Conservation (phyloP, 1,140 invertebrate genomes). For the Phthorimaea operculella region DNA sequence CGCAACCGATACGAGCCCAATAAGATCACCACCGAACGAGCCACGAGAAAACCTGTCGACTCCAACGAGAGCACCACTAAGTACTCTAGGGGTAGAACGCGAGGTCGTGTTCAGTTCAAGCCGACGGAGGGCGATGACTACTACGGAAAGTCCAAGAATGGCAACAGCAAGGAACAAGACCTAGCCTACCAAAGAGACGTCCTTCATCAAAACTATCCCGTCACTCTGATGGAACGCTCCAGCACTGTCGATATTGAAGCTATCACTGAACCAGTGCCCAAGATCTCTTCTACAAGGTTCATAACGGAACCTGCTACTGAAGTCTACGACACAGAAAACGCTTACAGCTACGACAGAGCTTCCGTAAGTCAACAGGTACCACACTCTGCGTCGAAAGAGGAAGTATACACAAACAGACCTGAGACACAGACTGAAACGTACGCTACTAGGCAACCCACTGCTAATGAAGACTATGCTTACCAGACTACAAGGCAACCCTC, state of each 20-base stretch:
- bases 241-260: constrained; percentile 61
- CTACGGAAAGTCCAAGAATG: constrained; percentile 46
- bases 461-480: constrained; percentile 36
- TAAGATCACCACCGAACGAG: constrained; percentile 62
- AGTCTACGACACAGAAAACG: constrained; percentile 49
- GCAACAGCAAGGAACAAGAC: constrained; percentile 44
- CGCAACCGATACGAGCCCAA: constrained; percentile 56
- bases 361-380: constrained; percentile 37
- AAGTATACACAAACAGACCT: constrained; percentile 11
- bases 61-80: constrained; percentile 48
- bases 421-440: constrained; percentile 31
- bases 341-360: constrained; percentile 48
- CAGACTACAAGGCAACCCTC: not conserved
- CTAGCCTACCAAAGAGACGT: constrained; percentile 71
- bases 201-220: constrained; percentile 71
- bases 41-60: constrained; percentile 47
- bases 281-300: constrained; percentile 27
- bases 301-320: constrained; percentile 24
- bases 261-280: constrained; percentile 51
- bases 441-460: constrained; percentile 21
- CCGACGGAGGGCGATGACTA: constrained; percentile 44
- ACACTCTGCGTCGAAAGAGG: constrained; percentile 22
- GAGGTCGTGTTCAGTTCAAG: constrained; percentile 57
- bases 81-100: constrained; percentile 38
- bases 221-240: constrained; percentile 58